Conservation (phyloP, 2,888 invertebrate species). For the Calameuta pallipes region DNA sequence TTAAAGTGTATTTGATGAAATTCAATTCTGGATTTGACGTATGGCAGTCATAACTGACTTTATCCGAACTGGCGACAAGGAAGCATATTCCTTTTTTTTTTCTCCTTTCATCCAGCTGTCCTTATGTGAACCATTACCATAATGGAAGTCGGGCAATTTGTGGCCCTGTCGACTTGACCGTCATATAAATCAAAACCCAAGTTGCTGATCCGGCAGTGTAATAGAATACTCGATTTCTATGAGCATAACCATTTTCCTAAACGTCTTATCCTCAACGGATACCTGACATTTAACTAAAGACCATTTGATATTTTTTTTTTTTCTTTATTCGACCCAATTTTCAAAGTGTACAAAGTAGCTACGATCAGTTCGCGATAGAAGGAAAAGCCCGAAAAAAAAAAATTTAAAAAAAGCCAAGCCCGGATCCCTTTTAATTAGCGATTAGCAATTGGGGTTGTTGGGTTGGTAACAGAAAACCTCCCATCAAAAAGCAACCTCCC, state of each 20-base stretch:
- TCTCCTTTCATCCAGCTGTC: no score
- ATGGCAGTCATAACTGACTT: no score
- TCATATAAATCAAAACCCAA: conserved; percentile 2
- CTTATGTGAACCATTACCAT: conserved; percentile 21
- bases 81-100: no score
- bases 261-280: background rate
- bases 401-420: no score
- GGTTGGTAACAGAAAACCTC: background rate
- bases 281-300: no score
- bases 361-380: no score
- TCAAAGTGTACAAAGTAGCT: no score
- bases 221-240: background rate
- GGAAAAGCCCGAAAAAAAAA: fast-evolving
- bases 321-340: no score
- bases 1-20: no score
- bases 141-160: conserved; percentile 27
- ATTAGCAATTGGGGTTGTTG: conserved; percentile 13
- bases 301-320: no score
- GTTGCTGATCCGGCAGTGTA: background rate
- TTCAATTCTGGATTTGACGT: no score
- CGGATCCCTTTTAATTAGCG: conserved; percentile 22
- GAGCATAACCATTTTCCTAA: background rate
- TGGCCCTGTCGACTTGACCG: conserved; percentile 13
- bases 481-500: conserved; percentile 23
- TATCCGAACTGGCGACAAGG: no score